These are phyloP conservation scores for Syndactyla subalaris DNA, from an alignment of 2,797 vertebrate species.

Conservation along the genomic window DNA sequence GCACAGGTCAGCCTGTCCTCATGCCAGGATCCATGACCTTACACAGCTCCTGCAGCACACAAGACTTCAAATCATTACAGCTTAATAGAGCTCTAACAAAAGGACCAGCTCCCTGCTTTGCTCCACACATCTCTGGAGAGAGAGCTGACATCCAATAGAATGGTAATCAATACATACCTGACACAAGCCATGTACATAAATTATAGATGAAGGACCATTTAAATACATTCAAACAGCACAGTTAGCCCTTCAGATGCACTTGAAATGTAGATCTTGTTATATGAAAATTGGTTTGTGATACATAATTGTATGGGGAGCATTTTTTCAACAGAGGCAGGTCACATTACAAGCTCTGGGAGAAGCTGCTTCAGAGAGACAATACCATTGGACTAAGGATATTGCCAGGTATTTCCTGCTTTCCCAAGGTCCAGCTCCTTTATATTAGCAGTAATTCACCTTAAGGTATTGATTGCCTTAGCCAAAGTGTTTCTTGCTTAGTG, in stretches of 20 bases:
- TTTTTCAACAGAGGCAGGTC: background rate
- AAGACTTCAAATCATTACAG: slow-evolving; percentile 15
- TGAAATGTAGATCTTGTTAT: background rate
- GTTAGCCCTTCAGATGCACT: slow-evolving; percentile 9
- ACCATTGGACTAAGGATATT: background rate
- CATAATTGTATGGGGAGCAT: background rate
- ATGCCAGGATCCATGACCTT: background rate
- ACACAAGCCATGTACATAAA: slow-evolving; percentile 7
- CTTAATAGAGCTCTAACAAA: background rate
- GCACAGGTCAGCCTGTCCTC: background rate
- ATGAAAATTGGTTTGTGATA: background rate
- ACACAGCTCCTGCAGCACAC: background rate
- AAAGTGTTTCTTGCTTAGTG: background rate
- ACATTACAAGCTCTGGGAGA: background rate
- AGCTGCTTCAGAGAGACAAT: background rate
- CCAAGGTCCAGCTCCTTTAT: background rate
- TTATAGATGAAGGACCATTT: slow-evolving; percentile 39
- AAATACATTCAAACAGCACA: slow-evolving; percentile 16
- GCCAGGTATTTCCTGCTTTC: background rate
- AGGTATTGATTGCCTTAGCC: background rate
- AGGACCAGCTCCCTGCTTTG: background rate
- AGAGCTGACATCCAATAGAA: background rate
- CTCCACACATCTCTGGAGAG: background rate
- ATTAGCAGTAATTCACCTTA: background rate
- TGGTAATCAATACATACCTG: slow-evolving; percentile 40